A percentile compares a stretch with the other conserved stretches of the same genome.
These are phyloP conservation scores for Cephus sareptanus DNA, from an alignment of 2,888 invertebrate genomes.

Conservation along the genomic window DNA sequence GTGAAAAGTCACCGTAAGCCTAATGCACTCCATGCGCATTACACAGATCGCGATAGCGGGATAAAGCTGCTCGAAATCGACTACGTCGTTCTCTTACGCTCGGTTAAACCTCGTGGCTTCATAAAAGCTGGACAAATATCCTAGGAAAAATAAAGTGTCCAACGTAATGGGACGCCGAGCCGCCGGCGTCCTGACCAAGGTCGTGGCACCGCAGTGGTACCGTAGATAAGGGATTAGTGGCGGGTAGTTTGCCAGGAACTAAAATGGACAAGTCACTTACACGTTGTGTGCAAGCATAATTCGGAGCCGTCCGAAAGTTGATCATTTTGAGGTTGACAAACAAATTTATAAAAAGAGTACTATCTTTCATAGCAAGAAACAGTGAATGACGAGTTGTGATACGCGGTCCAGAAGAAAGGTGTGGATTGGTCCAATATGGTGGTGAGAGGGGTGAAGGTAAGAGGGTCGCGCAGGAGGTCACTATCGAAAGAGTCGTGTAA, in stretches of 20 bases:
- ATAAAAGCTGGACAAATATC: not conserved
- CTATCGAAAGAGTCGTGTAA: slow-evolving; percentile 55
- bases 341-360: not conserved
- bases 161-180: not conserved
- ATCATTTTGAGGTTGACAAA: not conserved
- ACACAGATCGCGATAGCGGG: not conserved
- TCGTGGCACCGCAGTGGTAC: not conserved
- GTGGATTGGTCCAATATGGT: slow-evolving; percentile 43
- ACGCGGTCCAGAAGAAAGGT: slow-evolving; percentile 21
- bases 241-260: not conserved
- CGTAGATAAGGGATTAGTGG: too few species aligned
- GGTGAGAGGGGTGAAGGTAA: slow-evolving; percentile 47
- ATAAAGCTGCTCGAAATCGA: not conserved
- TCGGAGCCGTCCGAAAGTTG: not conserved
- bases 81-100: not conserved
- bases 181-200: not conserved
- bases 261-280: not conserved
- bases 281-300: not conserved
- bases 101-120: not conserved
- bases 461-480: slow-evolving; percentile 61
- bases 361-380: not conserved
- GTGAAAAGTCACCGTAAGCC: not conserved
- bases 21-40: not conserved
- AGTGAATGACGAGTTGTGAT: not conserved
- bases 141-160: not conserved